Conservation (phyloP, 2,113 vertebrate species). For the Neogobius melanostomus region DNA sequence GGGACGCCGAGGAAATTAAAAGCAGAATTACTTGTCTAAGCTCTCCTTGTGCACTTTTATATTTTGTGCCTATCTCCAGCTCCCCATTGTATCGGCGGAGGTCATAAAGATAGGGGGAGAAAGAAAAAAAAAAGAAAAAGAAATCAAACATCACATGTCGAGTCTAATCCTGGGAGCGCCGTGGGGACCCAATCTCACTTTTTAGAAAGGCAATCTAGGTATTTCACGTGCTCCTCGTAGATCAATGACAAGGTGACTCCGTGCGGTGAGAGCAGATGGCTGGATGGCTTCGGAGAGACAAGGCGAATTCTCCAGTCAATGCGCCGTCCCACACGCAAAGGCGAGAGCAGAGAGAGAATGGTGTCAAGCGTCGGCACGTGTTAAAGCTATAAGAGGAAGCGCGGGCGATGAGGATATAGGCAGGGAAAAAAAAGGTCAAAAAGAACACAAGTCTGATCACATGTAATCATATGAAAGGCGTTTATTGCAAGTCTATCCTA, state of each 20-base stretch:
- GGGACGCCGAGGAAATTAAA: slow-evolving; percentile 75
- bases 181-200: slow-evolving; percentile 36
- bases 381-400: background rate
- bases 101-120: slow-evolving; percentile 53
- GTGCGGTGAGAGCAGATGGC: slow-evolving; percentile 29
- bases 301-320: slow-evolving; percentile 44
- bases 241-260: slow-evolving; percentile 67
- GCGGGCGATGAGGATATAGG: background rate
- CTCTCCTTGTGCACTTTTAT: slow-evolving; percentile 60
- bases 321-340: slow-evolving; percentile 4
- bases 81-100: slow-evolving; percentile 50
- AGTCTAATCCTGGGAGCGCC: slow-evolving; percentile 42
- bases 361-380: background rate
- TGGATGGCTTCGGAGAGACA: slow-evolving; percentile 26
- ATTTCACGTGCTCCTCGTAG: slow-evolving; percentile 43
- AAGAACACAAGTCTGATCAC: background rate
- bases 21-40: slow-evolving; percentile 72
- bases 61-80: slow-evolving; percentile 27
- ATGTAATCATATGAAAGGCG: too few species aligned
- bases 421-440: background rate
- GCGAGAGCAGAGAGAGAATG: background rate
- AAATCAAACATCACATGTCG: slow-evolving; percentile 25
- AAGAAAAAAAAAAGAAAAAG: slow-evolving; percentile 10
- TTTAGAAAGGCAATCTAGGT: slow-evolving; percentile 56
- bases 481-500: too few species aligned